Evolutionary conservation across 2,888 invertebrate species (phyloP).

Genomic region (Zygaena filipendulae): DNA sequence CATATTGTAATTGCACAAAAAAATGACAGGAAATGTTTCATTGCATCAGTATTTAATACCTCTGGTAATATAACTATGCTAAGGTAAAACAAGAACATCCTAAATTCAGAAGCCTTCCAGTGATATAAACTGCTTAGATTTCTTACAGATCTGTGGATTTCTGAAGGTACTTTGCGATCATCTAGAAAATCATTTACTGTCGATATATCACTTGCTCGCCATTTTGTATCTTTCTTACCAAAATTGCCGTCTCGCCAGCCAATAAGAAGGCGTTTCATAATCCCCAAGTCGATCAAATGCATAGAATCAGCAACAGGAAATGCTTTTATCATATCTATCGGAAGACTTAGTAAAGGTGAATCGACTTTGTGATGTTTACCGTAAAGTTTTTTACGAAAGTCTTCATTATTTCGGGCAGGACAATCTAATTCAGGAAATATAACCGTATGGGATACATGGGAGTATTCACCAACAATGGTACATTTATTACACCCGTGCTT

Average conservation of each 20-base stretch:
- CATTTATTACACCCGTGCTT: slow-evolving; percentile 3
- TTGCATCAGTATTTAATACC: slow-evolving; percentile 8
- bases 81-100: slow-evolving; percentile 16
- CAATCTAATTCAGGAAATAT: not conserved
- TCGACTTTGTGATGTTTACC: slow-evolving; percentile 2
- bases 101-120: slow-evolving; percentile 20
- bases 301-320: slow-evolving; percentile 7
- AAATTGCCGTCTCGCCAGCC: slow-evolving; percentile 16
- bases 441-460: not conserved
- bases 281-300: slow-evolving; percentile 16
- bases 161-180: slow-evolving; percentile 13
- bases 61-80: slow-evolving; percentile 15
- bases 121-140: slow-evolving; percentile 10
- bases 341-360: slow-evolving; percentile 11
- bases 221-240: slow-evolving; percentile 9
- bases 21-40: slow-evolving; percentile 16
- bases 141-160: slow-evolving; percentile 17
- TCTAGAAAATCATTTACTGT: slow-evolving; percentile 11
- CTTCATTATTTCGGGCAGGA: slow-evolving; percentile 1
- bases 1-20: slow-evolving; percentile 19
- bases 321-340: slow-evolving; percentile 15
- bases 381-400: slow-evolving; percentile 1
- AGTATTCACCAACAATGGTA: not conserved
- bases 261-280: slow-evolving; percentile 15
- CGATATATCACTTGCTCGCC: slow-evolving; percentile 12